Conservation (phyloP, 2,888 invertebrate species). For the Cancer borealis region DNA sequence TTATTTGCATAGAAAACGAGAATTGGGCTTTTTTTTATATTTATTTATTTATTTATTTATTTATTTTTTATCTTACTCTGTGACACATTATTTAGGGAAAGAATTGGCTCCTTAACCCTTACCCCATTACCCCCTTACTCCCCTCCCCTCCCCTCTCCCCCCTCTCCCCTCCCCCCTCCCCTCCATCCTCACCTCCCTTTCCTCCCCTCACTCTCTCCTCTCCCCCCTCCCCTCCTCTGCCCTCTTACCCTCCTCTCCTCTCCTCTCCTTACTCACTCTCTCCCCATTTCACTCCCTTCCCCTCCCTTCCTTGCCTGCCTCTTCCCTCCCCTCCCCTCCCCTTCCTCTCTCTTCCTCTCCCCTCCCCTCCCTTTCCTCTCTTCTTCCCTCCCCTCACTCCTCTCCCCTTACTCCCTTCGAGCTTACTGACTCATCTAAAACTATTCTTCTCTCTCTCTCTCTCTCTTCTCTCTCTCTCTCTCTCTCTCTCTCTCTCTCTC, state of each 20-base stretch:
- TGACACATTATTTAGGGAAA: too few relatives aligned
- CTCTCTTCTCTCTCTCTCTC: neutral
- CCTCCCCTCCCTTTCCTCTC: neutral
- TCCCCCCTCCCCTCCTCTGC: neutral
- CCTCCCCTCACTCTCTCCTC: neutral
- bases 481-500: constrained; percentile 1
- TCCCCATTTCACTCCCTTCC: too few relatives aligned
- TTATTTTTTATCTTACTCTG: too few relatives aligned
- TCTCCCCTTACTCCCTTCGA: neutral
- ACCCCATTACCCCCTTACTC: too few relatives aligned
- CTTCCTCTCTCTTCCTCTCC: neutral
- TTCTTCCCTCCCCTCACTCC: neutral
- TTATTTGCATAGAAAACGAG: too few relatives aligned
- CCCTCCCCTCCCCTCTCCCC: neutral
- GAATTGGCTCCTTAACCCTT: too few relatives aligned
- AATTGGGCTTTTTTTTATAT: too few relatives aligned
- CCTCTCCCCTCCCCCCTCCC: neutral
- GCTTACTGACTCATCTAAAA: neutral
- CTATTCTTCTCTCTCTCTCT: neutral
- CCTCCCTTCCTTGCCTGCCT: neutral
- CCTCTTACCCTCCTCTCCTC: neutral
- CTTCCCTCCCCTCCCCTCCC: neutral
- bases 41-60: too few relatives aligned
- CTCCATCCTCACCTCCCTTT: neutral
- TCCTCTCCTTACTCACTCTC: neutral